These are phyloP conservation scores for Oostethus manadensis DNA, from an alignment of 2,113 vertebrate genomes.

Conservation along the genomic window DNA sequence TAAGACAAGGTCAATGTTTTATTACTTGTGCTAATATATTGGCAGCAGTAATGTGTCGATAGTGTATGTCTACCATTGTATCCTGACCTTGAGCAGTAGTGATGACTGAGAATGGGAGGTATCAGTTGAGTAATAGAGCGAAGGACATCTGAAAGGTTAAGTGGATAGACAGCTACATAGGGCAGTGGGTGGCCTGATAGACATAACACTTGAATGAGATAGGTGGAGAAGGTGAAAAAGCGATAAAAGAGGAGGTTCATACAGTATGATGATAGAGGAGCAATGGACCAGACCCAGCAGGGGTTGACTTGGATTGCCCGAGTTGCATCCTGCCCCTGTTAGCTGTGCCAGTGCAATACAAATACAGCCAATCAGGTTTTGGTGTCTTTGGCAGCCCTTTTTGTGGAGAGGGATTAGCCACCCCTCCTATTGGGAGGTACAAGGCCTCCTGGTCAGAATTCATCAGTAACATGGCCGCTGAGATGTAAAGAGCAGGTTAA, in stretches of 20 bases:
- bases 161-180: conserved; percentile 2
- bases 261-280: conserved; percentile 28
- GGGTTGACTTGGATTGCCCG: conserved; percentile 50
- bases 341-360: conserved; percentile 61
- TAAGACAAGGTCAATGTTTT: conserved; percentile 10
- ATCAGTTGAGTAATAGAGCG: not conserved
- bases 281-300: conserved; percentile 40
- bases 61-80: not conserved
- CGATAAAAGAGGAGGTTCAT: conserved; percentile 15
- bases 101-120: not conserved
- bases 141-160: conserved; percentile 6
- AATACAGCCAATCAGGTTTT: conserved; percentile 58
- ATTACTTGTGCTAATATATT: conserved; percentile 11
- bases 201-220: conserved; percentile 11
- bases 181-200: conserved; percentile 1
- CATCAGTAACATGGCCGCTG: conserved; percentile 68
- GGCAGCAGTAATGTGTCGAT: conserved; percentile 3
- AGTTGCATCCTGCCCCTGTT: conserved; percentile 35
- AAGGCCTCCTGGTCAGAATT: conserved; percentile 75
- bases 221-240: conserved; percentile 3
- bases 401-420: conserved; percentile 67
- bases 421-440: conserved; percentile 74
- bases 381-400: conserved; percentile 65
- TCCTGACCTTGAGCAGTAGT: not conserved
- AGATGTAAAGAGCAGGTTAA: conserved; percentile 79